Conservation (phyloP, 2,888 invertebrate genomes). For the Agonum fuliginosum region DNA sequence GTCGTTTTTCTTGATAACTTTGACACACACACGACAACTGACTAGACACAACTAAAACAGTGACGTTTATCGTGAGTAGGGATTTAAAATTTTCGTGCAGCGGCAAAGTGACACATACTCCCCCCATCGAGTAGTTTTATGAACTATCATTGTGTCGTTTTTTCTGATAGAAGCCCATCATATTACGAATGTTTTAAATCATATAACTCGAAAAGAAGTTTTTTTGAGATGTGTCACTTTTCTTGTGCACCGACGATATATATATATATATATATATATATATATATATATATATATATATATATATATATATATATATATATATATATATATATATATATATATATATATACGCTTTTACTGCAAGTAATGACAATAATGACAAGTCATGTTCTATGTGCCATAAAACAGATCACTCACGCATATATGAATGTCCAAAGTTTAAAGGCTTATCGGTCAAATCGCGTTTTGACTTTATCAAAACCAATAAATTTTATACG, state of each 20-base stretch:
- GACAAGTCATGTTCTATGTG: too few species aligned
- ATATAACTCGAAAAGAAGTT: slow-evolving; percentile 26
- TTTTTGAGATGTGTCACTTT: slow-evolving; percentile 36
- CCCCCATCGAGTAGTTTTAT: slow-evolving; percentile 7
- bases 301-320: too few species aligned
- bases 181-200: slow-evolving; percentile 1
- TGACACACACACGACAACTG: slow-evolving; percentile 10
- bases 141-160: slow-evolving; percentile 32
- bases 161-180: slow-evolving; percentile 27
- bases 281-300: too few species aligned
- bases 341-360: too few species aligned
- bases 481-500: neutral
- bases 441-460: neutral
- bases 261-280: too few species aligned
- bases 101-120: slow-evolving; percentile 11
- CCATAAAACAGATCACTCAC: too few species aligned
- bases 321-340: too few species aligned
- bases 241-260: slow-evolving; percentile 39
- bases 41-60: slow-evolving; percentile 20
- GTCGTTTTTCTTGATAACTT: slow-evolving; percentile 34
- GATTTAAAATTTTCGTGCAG: neutral
- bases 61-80: slow-evolving; percentile 31
- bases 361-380: neutral
- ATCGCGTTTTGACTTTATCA: neutral
- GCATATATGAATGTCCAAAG: neutral